A percentile compares a stretch with the other conserved stretches of the same genome.
phyloP scores from a whole-genome alignment of 2,888 invertebrate species.

The Agrilus biguttatus region DNA sequence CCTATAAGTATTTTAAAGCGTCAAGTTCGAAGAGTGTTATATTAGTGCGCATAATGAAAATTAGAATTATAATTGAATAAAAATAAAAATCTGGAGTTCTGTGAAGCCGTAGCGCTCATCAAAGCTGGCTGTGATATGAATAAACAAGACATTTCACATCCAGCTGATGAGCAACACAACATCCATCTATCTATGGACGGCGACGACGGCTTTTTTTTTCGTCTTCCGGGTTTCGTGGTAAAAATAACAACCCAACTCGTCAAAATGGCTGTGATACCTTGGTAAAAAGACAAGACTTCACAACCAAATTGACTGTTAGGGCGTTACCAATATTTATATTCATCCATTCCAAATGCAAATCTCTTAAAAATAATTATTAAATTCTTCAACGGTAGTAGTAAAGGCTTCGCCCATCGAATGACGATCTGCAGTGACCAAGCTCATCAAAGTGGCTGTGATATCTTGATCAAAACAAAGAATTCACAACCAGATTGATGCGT shows the following conservation, averaged over 20 bases:
- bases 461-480: constrained; percentile 49
- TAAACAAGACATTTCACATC: constrained; percentile 61
- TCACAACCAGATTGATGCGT: constrained; percentile 83
- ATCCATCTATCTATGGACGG: constrained; percentile 8
- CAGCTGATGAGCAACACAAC: constrained; percentile 73
- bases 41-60: neutral
- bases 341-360: no score
- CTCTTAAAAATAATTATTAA: no score
- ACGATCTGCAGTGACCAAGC: constrained; percentile 40
- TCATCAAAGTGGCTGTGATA: constrained; percentile 99
- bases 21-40: neutral
- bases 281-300: constrained; percentile 44
- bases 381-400: no score
- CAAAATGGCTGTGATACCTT: constrained; percentile 91
- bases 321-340: constrained; percentile 16
- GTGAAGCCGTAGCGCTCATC: constrained; percentile 62
- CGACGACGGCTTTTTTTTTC: neutral
- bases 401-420: neutral
- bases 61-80: neutral
- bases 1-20: no score
- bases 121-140: constrained; percentile 98
- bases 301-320: constrained; percentile 68
- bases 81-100: neutral
- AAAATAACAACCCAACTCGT: constrained; percentile 59
- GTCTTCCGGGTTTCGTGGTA: neutral